Base-by-base conservation (phyloP, 2,797 vertebrate genomes). In the Danionella dracula region DNA sequence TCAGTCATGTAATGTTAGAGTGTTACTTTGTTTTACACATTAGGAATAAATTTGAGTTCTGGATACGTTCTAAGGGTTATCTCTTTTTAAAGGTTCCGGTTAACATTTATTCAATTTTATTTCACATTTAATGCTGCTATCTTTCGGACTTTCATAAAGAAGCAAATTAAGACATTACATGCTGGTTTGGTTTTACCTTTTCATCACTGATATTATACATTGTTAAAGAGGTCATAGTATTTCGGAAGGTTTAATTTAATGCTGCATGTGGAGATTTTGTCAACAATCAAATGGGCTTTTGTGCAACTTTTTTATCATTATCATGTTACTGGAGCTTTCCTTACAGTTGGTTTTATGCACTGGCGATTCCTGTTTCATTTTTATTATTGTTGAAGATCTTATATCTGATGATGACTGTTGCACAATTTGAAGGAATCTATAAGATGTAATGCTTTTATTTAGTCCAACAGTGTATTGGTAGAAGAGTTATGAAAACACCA, bases 141-240 rank as follows among this genome's bases (percentile, higher is more conserved):
- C n/a, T n/a, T n/a, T n/a, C n/a, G n/a, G n/a, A n/a, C n/a, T n/a
- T n/a, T n/a, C n/a, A n/a, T n/a, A n/a, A n/a, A n/a, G n/a, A n/a
- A n/a, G n/a, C n/a, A n/a, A n/a, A n/a, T n/a, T n/a, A n/a, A n/a
- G 62, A 50, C 62, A 65, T 50, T 54, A 46, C 19, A 17, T 21
- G 32, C 8, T 8, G 1, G 10, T 41, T 51, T n/a, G n/a, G n/a
- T 5, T 53, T 42, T 44, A 45, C 53, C 34, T 64, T 51, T 53
- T 53, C 13, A 65, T 15, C 54, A 55, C 19, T 50, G 62, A 49
- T 65, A 50, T 50, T 65, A 65, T 35, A 35, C 8, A 4, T 41
- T 31, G 45, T 55, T 9, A 44, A 45, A 35, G 23, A 3, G 50
- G 62, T 49, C 62, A 65, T 65, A 54, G 35, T 4, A 55, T 17